Percentiles rank a stretch among this genome's conserved stretches.
Evolutionary conservation across 92 coral and sea anemone species (phyloP).

Genomic region (Scolanthus callimorphus): DNA sequence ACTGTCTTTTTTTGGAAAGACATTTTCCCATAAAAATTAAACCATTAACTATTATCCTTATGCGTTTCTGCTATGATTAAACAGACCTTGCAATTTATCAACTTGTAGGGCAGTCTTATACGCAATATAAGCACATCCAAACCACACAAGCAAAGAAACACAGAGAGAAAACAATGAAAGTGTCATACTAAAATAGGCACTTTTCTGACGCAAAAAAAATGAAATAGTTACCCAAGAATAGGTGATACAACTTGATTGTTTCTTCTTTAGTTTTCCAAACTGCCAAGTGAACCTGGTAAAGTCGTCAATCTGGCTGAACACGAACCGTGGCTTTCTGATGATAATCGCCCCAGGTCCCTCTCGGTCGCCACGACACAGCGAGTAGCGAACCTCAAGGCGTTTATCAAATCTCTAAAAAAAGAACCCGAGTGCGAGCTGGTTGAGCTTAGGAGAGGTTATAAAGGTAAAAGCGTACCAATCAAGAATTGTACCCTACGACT

Average conservation of each 20-base stretch:
- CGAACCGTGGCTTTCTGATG: slow-evolving; percentile 19
- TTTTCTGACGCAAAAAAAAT: no score
- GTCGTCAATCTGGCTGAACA: slow-evolving; percentile 28
- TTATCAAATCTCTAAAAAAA: slow-evolving; percentile 1
- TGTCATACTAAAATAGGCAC: no score
- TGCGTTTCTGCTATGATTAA: no score
- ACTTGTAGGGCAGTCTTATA: no score
- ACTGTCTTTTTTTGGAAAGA: no score
- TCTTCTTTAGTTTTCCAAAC: slow-evolving; percentile 17
- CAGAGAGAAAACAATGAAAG: no score
- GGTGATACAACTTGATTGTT: not conserved
- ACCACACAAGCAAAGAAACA: no score
- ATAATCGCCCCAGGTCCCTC: slow-evolving; percentile 5
- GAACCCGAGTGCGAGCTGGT: slow-evolving; percentile 40
- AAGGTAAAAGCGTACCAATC: slow-evolving; percentile 26
- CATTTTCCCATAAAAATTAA: no score
- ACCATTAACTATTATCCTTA: no score
- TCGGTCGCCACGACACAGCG: not conserved
- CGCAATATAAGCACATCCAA: no score
- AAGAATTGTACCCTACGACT: not conserved
- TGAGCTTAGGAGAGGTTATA: slow-evolving; percentile 36
- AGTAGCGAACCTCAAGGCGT: not conserved
- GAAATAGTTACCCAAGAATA: no score
- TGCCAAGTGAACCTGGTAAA: slow-evolving; percentile 11
- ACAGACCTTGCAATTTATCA: no score